These are phyloP conservation scores for Tineola bisselliella DNA, from an alignment of 2,888 invertebrate genomes.

Conservation along the genomic window DNA sequence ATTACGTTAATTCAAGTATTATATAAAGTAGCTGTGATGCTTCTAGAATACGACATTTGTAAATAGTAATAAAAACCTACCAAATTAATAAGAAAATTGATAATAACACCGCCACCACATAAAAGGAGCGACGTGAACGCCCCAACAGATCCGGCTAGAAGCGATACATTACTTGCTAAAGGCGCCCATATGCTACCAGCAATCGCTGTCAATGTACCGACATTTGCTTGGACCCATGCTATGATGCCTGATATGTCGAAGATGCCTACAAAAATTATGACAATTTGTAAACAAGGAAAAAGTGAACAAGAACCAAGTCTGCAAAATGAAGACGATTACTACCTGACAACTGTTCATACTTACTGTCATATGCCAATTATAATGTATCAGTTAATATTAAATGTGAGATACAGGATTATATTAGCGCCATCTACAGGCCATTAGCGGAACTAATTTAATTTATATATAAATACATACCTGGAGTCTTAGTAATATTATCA, in stretches of 20 bases:
- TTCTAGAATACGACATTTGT: no score
- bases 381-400: no score
- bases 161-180: constrained; percentile 89
- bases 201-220: constrained; percentile 88
- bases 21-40: no score
- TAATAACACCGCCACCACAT: constrained; percentile 89
- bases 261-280: constrained; percentile 53
- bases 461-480: constrained; percentile 61
- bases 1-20: no score
- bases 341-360: no score
- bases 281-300: no score
- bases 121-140: constrained; percentile 88
- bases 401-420: no score
- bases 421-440: no score
- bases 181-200: constrained; percentile 87
- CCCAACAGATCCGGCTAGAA: constrained; percentile 84
- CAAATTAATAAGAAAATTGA: constrained; percentile 86
- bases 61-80: no score
- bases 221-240: constrained; percentile 88
- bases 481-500: constrained; percentile 77
- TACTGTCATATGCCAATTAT: no score
- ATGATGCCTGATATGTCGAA: constrained; percentile 79
- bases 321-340: neutral
- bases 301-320: neutral
- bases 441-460: no score